These are phyloP conservation scores for Melitaea athalia DNA, from an alignment of 2,888 invertebrate genomes.

Conservation along the genomic window DNA sequence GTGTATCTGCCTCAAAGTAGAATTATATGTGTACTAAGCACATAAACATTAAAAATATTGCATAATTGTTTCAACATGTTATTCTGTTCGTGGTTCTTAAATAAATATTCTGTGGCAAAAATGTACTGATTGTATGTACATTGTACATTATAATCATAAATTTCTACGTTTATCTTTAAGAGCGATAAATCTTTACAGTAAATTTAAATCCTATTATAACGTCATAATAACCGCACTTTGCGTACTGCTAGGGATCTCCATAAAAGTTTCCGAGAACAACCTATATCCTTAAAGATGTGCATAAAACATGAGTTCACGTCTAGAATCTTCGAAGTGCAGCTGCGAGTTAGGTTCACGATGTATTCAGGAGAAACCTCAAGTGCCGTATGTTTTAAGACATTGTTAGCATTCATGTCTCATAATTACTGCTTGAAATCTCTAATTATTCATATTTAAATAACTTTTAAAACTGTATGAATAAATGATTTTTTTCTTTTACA, in stretches of 20 bases:
- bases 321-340: slow-evolving; percentile 35
- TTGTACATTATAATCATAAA: no score
- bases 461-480: neutral
- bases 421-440: neutral
- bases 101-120: no score
- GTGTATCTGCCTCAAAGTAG: no score
- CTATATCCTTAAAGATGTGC: slow-evolving; percentile 38
- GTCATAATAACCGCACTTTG: slow-evolving; percentile 18
- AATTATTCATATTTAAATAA: neutral
- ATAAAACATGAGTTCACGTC: slow-evolving; percentile 41
- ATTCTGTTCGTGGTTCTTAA: no score
- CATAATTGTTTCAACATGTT: no score
- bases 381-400: neutral
- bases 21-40: no score
- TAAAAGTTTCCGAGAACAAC: slow-evolving; percentile 28
- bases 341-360: slow-evolving; percentile 32
- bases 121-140: no score
- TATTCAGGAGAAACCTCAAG: slow-evolving; percentile 23
- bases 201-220: neutral
- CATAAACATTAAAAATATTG: no score
- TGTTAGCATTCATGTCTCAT: slow-evolving; percentile 1
- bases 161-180: neutral
- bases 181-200: neutral
- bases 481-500: no score
- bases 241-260: slow-evolving; percentile 21